These are phyloP conservation scores for Siniperca knerii DNA, from an alignment of 2,113 vertebrate species.

Conservation along the genomic window DNA sequence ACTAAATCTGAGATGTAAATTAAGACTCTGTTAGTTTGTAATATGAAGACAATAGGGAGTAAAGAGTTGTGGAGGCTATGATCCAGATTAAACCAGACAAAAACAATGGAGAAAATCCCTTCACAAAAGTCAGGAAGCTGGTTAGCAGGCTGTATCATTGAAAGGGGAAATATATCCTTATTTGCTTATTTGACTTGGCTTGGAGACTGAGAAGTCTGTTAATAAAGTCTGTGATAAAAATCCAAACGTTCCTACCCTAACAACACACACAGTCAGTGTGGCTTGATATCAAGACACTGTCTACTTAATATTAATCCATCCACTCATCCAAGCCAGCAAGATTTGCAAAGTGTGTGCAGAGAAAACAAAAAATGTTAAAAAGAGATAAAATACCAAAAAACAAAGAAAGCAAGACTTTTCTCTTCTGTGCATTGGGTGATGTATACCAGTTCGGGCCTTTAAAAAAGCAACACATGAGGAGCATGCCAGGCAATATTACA, in stretches of 20 bases:
- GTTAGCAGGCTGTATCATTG: conserved; percentile 43
- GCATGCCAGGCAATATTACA: conserved; percentile 16
- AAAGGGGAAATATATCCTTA: conserved; percentile 65
- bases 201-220: conserved; percentile 45
- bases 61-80: background rate
- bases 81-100: conserved; percentile 31
- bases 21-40: background rate
- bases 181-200: conserved; percentile 81
- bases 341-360: conserved; percentile 10
- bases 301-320: conserved; percentile 25
- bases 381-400: background rate
- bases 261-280: conserved; percentile 22
- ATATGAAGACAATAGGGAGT: conserved; percentile 4
- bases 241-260: conserved; percentile 49
- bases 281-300: background rate
- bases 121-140: conserved; percentile 61
- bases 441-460: conserved; percentile 10
- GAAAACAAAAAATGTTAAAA: conserved; percentile 1
- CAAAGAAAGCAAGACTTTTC: background rate
- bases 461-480: conserved; percentile 30
- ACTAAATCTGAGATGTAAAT: background rate
- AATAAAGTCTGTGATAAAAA: conserved; percentile 69
- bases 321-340: background rate
- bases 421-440: background rate
- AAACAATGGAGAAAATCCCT: conserved; percentile 41